These are phyloP conservation scores for Enteromius argenteus DNA, from an alignment of 2,797 vertebrate genomes.

Conservation along the genomic window DNA sequence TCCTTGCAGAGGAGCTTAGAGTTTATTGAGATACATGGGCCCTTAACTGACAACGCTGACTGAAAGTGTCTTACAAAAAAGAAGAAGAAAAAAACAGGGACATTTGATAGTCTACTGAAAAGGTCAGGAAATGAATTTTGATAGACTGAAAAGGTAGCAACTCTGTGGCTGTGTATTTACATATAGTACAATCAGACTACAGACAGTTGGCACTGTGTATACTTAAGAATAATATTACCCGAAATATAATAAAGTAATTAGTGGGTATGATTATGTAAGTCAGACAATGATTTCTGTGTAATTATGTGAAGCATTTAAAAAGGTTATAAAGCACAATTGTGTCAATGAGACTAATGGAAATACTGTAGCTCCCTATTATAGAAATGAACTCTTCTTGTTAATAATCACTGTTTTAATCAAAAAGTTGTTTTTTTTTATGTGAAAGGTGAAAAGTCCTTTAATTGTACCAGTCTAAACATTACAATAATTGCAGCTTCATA, in stretches of 20 bases:
- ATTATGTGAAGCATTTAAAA: neutral
- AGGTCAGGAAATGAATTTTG: conserved; percentile 49
- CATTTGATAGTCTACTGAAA: conserved; percentile 41
- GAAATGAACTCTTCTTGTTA: neutral
- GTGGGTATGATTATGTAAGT: neutral
- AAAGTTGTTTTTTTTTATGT: neutral
- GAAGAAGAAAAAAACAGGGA: neutral
- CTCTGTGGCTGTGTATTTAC: conserved; percentile 8
- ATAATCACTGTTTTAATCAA: neutral
- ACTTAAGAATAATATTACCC: conserved; percentile 7
- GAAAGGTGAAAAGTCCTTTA: neutral
- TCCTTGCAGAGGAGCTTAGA: conserved; percentile 15
- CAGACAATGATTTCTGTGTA: conserved; percentile 9
- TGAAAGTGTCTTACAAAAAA: neutral
- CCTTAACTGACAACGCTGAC: conserved; percentile 18
- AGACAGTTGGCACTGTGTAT: neutral
- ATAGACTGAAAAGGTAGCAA: conserved; percentile 16
- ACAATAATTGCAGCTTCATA: neutral
- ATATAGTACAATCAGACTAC: conserved; percentile 16
- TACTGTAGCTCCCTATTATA: neutral
- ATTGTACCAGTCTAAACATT: neutral
- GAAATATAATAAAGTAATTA: conserved; percentile 24
- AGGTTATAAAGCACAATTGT: conserved; percentile 13
- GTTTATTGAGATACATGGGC: conserved; percentile 1
- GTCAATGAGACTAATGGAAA: conserved; percentile 7